Evolutionary conservation across 2,888 invertebrate genomes (phyloP).

Genomic region (Melieria crassipennis): DNA sequence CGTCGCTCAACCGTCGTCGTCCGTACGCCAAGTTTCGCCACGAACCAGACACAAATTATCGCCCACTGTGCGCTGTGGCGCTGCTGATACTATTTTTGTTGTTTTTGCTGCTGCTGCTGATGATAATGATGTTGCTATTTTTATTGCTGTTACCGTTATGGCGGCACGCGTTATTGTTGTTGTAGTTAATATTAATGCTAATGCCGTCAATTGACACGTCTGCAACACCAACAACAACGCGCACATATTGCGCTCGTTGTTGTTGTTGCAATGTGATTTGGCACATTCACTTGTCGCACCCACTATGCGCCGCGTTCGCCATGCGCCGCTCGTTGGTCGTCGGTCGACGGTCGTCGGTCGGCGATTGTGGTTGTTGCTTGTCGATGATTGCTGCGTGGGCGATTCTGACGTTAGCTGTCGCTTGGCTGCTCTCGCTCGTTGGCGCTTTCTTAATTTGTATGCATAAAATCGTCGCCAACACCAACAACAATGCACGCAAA

Average conservation of each 20-base stretch:
- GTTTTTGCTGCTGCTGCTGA: conserved; percentile 21
- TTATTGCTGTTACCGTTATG: conserved; percentile 18
- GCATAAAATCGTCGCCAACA: not conserved
- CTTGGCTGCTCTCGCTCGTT: no score
- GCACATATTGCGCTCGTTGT: not conserved
- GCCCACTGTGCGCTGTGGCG: not conserved
- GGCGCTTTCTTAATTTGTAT: no score
- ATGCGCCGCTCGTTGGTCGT: no score
- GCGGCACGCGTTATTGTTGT: conserved; percentile 17
- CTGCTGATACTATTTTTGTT: conserved; percentile 23
- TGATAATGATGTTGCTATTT: conserved; percentile 35
- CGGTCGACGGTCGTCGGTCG: no score
- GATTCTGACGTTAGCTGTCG: no score
- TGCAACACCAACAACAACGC: not conserved
- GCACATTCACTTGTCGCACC: not conserved
- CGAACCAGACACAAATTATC: conserved; percentile 4
- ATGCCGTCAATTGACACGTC: conserved; percentile 2
- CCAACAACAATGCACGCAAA: not conserved
- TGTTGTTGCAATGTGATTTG: not conserved
- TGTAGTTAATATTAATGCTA: not conserved
- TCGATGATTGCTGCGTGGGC: no score
- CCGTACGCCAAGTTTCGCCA: no score
- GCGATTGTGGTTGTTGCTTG: no score
- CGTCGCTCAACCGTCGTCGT: no score
- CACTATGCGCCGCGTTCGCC: no score